Evolutionary conservation across 2,113 vertebrate species (phyloP).

Genomic region (Himantopus leucocephalus): DNA sequence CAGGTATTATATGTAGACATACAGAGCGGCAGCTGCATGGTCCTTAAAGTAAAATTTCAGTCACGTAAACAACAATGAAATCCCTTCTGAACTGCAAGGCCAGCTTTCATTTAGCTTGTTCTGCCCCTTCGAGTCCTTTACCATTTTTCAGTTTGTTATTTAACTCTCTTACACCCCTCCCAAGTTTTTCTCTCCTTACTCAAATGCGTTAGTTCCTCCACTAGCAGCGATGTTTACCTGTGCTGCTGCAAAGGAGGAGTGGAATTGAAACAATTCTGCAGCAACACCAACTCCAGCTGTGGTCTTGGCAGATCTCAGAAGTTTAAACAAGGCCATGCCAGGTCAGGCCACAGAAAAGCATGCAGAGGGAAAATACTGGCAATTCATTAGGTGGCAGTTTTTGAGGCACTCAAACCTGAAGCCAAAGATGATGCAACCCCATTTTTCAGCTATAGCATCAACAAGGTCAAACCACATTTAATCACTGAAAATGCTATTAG

Average conservation of each 20-base stretch:
- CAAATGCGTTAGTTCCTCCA: neutral
- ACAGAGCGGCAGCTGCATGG: neutral
- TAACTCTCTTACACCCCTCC: neutral
- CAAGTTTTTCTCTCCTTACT: neutral
- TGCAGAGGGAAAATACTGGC: neutral
- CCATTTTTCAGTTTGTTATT: neutral
- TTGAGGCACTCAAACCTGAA: neutral
- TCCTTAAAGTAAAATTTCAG: neutral
- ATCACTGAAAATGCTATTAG: neutral
- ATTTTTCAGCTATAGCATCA: neutral
- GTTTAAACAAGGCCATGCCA: neutral
- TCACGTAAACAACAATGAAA: neutral
- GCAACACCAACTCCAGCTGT: neutral
- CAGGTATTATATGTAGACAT: neutral
- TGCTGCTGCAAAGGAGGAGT: neutral
- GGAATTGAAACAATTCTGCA: neutral
- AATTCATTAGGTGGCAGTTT: neutral
- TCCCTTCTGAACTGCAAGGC: neutral
- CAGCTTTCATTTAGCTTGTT: neutral
- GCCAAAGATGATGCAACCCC: neutral
- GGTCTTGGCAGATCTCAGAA: neutral
- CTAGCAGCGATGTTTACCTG: neutral
- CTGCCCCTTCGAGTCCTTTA: neutral
- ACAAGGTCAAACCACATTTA: neutral
- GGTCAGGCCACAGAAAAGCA: neutral